Percentiles rank a stretch among this genome's conserved stretches.
These are phyloP conservation scores for Sphyrna mokarran DNA, from an alignment of 2,113 vertebrate species.

Conservation along the genomic window DNA sequence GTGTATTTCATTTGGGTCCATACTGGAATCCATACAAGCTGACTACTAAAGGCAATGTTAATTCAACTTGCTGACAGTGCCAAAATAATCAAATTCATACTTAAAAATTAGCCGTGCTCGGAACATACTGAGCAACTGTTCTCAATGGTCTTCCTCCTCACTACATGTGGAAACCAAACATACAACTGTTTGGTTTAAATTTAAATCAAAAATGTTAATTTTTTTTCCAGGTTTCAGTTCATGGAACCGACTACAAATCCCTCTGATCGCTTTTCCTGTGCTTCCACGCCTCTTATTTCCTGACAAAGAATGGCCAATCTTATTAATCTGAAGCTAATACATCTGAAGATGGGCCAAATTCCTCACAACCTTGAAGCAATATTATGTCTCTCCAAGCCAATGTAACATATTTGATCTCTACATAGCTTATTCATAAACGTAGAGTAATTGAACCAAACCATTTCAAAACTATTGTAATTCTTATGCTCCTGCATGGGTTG, in stretches of 20 bases:
- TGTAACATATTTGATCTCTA: background rate
- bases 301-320: background rate
- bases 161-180: background rate
- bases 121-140: slow-evolving; percentile 32
- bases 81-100: slow-evolving; percentile 36
- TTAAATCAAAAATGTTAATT: background rate
- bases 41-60: slow-evolving; percentile 21
- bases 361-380: background rate
- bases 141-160: background rate
- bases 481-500: background rate
- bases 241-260: background rate
- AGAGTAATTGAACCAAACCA: background rate
- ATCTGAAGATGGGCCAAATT: background rate
- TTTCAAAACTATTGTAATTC: background rate
- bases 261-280: background rate
- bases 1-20: slow-evolving; percentile 41
- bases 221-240: background rate
- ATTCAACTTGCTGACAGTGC: slow-evolving; percentile 33
- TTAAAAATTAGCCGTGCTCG: slow-evolving; percentile 26
- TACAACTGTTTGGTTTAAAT: background rate
- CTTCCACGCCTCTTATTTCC: background rate
- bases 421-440: background rate
- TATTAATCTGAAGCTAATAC: background rate
- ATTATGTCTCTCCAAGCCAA: background rate
- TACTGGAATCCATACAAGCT: slow-evolving; percentile 32